Evolutionary conservation across 2,113 vertebrate genomes (phyloP).

Genomic region (Eretmochelys imbricata): DNA sequence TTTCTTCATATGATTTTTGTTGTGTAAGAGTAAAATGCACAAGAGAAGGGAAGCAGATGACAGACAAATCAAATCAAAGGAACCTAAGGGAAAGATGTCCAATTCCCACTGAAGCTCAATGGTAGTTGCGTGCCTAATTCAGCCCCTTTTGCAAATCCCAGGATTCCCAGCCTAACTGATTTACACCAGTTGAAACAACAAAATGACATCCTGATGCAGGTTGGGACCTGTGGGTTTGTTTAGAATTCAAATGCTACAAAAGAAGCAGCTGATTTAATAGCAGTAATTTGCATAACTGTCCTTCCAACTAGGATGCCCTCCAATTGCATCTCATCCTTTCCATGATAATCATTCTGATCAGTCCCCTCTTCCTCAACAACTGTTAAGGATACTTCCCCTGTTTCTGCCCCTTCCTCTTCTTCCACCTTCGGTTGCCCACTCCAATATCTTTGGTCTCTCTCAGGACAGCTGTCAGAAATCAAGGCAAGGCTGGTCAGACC

Average conservation of each 20-base stretch:
- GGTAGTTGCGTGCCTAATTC: not conserved
- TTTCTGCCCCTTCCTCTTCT: not conserved
- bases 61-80: not conserved
- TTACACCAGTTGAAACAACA: not conserved
- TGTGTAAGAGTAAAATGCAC: not conserved
- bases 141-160: not conserved
- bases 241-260: not conserved
- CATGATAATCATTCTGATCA: not conserved
- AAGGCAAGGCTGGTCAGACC: not conserved
- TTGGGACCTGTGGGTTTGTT: not conserved
- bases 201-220: not conserved
- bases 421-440: fast-evolving
- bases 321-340: not conserved
- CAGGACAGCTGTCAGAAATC: not conserved
- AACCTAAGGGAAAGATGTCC: not conserved
- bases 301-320: not conserved
- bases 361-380: fast-evolving
- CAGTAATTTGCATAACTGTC: not conserved
- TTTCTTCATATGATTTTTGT: not conserved
- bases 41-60: not conserved
- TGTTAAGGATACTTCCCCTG: fast-evolving
- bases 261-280: not conserved
- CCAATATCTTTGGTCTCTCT: not conserved
- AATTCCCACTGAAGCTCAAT: not conserved
- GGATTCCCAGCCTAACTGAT: not conserved